phyloP scores from a whole-genome alignment of 2,113 vertebrate species.

The Notiomystis cincta region DNA sequence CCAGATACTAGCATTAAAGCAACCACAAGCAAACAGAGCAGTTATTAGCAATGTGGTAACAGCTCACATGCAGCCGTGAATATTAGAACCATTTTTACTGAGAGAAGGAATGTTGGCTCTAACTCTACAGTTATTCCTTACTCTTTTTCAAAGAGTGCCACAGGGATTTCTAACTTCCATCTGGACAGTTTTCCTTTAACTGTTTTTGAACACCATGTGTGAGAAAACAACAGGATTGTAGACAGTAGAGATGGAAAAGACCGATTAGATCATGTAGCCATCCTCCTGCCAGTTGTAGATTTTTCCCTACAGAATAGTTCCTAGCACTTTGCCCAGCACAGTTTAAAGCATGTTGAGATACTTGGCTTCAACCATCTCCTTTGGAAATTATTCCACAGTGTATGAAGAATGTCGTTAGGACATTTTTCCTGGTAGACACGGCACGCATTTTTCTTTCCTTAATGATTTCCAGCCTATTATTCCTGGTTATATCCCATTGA shows the following conservation, averaged over 20 bases:
- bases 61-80: not conserved
- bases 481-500: not conserved
- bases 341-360: conserved; percentile 20
- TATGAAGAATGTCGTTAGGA: conserved; percentile 24
- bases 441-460: conserved; percentile 47
- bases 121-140: conserved; percentile 13
- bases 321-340: conserved; percentile 22
- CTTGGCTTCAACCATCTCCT: conserved; percentile 14
- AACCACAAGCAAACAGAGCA: conserved; percentile 22
- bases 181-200: conserved; percentile 55
- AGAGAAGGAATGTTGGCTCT: conserved; percentile 53
- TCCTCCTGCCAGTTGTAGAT: conserved; percentile 9
- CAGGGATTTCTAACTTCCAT: conserved; percentile 58
- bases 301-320: conserved; percentile 46
- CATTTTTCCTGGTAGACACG: conserved; percentile 47
- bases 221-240: conserved; percentile 37
- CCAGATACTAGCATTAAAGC: not conserved
- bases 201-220: conserved; percentile 51
- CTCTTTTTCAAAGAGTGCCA: conserved; percentile 39
- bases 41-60: conserved; percentile 28
- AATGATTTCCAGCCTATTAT: conserved; percentile 50
- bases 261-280: conserved; percentile 42
- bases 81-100: conserved; percentile 47
- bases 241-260: conserved; percentile 48
- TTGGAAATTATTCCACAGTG: conserved; percentile 46